A percentile compares a stretch with the other conserved stretches of the same genome.
These are phyloP conservation scores for Mactra quadrangularis DNA, from an alignment of 1,140 invertebrate species.

Conservation along the genomic window DNA sequence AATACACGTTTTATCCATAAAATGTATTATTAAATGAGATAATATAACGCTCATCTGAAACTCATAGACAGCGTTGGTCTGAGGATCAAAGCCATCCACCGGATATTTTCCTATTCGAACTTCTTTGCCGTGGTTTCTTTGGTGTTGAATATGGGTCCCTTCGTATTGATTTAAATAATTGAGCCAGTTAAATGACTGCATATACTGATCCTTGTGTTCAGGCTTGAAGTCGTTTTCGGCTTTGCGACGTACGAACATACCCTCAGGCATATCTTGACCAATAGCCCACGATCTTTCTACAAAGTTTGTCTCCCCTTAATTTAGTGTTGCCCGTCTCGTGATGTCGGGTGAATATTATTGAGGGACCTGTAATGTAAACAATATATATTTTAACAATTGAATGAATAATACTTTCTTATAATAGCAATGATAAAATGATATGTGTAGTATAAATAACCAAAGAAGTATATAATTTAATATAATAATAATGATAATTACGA, in stretches of 20 bases:
- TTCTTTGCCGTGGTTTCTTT: not conserved
- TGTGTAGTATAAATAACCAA: not conserved
- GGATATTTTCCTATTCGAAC: conserved; percentile 1
- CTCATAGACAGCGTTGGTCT: no score
- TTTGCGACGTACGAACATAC: conserved; percentile 16
- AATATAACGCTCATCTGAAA: no score
- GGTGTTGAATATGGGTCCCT: not conserved
- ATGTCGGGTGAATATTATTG: not conserved
- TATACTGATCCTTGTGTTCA: not conserved
- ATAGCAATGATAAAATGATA: not conserved
- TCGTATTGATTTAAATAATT: not conserved
- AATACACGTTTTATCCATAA: conserved; percentile 63
- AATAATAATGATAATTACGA: not conserved
- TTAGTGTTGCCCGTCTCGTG: not conserved
- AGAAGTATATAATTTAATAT: not conserved
- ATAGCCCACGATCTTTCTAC: no score
- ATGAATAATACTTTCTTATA: not conserved
- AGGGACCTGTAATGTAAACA: not conserved
- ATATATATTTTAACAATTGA: not conserved
- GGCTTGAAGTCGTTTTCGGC: not conserved
- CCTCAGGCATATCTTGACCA: conserved; percentile 36
- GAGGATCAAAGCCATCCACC: conserved; percentile 26
- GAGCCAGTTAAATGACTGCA: not conserved
- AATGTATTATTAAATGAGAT: no score
- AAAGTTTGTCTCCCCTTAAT: not conserved